These are phyloP conservation scores for Leptoclinus maculatus DNA, from an alignment of 2,797 vertebrate species.

Conservation along the genomic window DNA sequence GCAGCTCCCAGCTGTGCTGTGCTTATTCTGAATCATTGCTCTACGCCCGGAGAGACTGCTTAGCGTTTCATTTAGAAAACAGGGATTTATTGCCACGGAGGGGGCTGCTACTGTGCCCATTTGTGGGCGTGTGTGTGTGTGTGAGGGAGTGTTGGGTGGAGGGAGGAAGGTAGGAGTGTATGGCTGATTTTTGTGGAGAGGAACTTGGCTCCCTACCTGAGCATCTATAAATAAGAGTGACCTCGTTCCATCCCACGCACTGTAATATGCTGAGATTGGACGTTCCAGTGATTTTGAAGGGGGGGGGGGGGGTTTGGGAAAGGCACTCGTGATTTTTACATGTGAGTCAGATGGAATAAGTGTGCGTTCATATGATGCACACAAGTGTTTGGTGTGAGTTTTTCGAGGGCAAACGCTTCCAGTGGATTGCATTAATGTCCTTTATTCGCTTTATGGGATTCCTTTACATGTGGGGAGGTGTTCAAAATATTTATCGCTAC, in stretches of 20 bases:
- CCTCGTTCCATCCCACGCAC: slow-evolving; percentile 51
- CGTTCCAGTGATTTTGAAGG: slow-evolving; percentile 11
- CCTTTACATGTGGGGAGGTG: slow-evolving; percentile 1
- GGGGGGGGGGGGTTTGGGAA: neutral
- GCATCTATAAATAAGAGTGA: slow-evolving; percentile 66
- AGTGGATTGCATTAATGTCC: neutral
- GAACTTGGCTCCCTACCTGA: slow-evolving; percentile 65
- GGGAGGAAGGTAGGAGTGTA: slow-evolving; percentile 36
- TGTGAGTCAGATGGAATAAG: slow-evolving; percentile 18
- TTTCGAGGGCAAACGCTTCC: neutral
- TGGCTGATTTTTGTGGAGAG: slow-evolving; percentile 52
- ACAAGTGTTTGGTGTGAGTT: neutral
- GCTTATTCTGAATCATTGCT: slow-evolving; percentile 77
- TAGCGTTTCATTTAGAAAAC: slow-evolving; percentile 77
- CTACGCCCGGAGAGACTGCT: slow-evolving; percentile 64
- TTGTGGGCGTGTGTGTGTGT: slow-evolving; percentile 7
- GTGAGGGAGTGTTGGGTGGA: neutral
- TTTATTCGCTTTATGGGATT: slow-evolving; percentile 6
- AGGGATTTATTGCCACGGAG: slow-evolving; percentile 71
- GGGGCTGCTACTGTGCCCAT: slow-evolving; percentile 30
- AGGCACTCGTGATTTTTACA: neutral
- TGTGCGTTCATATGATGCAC: slow-evolving; percentile 7
- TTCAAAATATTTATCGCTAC: slow-evolving; percentile 20
- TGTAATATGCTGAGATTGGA: slow-evolving; percentile 20
- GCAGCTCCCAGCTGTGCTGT: slow-evolving; percentile 71